A percentile compares a stretch with the other conserved stretches of the same genome.
Conservation (phyloP, 2,888 invertebrate genomes). For the Nomada ferruginata region DNA sequence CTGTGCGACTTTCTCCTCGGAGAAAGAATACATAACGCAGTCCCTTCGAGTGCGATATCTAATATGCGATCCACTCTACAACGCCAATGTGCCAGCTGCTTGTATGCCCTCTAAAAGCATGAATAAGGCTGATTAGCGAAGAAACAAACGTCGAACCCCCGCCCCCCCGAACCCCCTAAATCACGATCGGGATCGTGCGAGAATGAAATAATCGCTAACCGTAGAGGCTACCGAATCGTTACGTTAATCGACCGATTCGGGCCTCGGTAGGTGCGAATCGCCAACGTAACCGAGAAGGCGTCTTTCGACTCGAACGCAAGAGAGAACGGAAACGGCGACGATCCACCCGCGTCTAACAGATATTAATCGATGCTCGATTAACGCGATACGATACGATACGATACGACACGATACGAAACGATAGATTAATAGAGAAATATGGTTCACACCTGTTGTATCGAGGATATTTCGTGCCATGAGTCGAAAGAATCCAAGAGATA, state of each 20-base stretch:
- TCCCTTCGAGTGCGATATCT: conserved; percentile 60
- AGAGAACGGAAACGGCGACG: neutral
- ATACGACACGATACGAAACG: too few relatives aligned
- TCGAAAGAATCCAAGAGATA: conserved; percentile 20
- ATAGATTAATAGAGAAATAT: too few relatives aligned
- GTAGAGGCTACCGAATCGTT: neutral
- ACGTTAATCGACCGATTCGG: conserved; percentile 1
- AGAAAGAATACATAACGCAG: neutral
- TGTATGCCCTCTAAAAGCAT: conserved; percentile 81
- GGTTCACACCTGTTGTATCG: too few relatives aligned
- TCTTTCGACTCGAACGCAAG: conserved; percentile 7
- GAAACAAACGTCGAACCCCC: conserved; percentile 31
- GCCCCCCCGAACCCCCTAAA: neutral
- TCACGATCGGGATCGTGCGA: neutral
- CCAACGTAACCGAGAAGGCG: too few relatives aligned
- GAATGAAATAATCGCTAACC: neutral
- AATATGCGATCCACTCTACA: conserved; percentile 52
- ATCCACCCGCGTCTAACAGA: too few relatives aligned
- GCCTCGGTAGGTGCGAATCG: conserved; percentile 27
- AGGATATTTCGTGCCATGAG: neutral
- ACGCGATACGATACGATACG: neutral
- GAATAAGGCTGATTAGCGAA: conserved; percentile 65
- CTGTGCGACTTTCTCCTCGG: too few relatives aligned
- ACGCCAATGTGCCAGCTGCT: conserved; percentile 82
- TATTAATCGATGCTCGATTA: neutral